Percentiles rank a stretch among this genome's conserved stretches.
These are phyloP conservation scores for Melanogrammus aeglefinus DNA, from an alignment of 2,797 vertebrate species.

Conservation along the genomic window DNA sequence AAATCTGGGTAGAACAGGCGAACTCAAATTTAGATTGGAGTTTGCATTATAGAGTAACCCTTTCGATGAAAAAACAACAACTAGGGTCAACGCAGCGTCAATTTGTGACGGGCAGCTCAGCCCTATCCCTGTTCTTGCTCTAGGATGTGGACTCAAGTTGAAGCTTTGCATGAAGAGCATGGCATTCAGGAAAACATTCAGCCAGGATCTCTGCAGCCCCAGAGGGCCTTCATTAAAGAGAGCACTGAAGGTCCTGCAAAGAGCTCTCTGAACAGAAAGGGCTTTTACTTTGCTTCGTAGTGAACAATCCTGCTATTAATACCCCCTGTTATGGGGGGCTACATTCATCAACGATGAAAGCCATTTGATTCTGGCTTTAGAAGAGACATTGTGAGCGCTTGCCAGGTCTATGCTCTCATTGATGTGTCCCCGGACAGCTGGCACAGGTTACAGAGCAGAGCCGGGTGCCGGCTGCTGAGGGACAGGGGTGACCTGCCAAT, in stretches of 20 bases:
- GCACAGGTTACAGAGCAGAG: slow-evolving; percentile 67
- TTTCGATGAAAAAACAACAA: too few relatives aligned
- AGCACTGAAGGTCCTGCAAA: neutral
- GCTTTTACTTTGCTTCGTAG: slow-evolving; percentile 7
- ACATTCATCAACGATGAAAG: slow-evolving; percentile 48
- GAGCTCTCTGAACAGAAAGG: slow-evolving; percentile 7
- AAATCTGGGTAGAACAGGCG: too few relatives aligned
- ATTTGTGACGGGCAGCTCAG: slow-evolving; percentile 6
- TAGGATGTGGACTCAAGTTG: slow-evolving; percentile 6
- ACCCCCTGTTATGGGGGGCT: slow-evolving; percentile 22
- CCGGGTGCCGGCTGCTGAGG: slow-evolving; percentile 53
- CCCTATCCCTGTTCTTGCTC: slow-evolving; percentile 12
- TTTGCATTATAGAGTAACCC: too few relatives aligned
- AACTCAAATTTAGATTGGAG: too few relatives aligned
- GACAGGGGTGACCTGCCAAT: slow-evolving; percentile 32
- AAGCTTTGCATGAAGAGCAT: slow-evolving; percentile 20
- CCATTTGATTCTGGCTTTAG: slow-evolving; percentile 55
- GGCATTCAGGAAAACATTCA: slow-evolving; percentile 13
- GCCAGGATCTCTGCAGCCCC: slow-evolving; percentile 4
- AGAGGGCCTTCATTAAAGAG: slow-evolving; percentile 6
- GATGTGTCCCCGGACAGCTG: slow-evolving; percentile 64
- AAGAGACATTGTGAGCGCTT: slow-evolving; percentile 51
- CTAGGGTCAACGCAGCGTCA: neutral
- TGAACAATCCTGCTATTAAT: slow-evolving; percentile 5
- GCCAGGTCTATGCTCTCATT: slow-evolving; percentile 66